Conservation (phyloP, 2,113 vertebrate genomes). For the Oryzias melastigma region DNA sequence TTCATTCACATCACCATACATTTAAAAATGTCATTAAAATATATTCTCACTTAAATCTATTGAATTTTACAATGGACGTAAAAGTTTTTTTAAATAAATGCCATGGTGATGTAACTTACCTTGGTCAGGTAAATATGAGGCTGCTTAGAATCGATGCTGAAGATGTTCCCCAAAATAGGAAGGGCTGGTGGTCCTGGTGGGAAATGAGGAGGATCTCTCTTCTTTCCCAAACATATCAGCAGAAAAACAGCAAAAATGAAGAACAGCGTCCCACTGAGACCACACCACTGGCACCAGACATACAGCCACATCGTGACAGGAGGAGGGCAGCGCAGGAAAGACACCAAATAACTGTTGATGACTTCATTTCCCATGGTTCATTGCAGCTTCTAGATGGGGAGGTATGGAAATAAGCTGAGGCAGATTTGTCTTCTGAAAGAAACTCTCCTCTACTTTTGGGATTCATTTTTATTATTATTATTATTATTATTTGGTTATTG, state of each 20-base stretch:
- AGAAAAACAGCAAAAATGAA: slow-evolving; percentile 64
- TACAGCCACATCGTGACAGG: slow-evolving; percentile 53
- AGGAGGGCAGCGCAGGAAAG: not conserved
- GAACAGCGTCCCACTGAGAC: slow-evolving; percentile 62
- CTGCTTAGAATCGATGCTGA: slow-evolving; percentile 65
- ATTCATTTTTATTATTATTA: too few relatives aligned
- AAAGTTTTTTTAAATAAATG: too few relatives aligned
- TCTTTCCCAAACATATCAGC: slow-evolving; percentile 53
- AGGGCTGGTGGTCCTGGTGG: slow-evolving; percentile 77
- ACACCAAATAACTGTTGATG: not conserved
- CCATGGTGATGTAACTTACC: slow-evolving; percentile 49
- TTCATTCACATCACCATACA: too few relatives aligned
- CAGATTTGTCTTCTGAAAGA: too few relatives aligned
- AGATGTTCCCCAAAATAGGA: slow-evolving; percentile 78
- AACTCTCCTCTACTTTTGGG: too few relatives aligned
- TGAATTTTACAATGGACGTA: too few relatives aligned
- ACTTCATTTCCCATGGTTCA: slow-evolving; percentile 11
- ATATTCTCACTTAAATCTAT: too few relatives aligned
- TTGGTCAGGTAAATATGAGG: slow-evolving; percentile 77
- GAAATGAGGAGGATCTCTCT: slow-evolving; percentile 69
- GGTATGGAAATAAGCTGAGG: slow-evolving; percentile 29
- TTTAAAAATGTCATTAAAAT: too few relatives aligned
- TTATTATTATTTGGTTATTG: too few relatives aligned
- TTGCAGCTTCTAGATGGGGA: slow-evolving; percentile 24
- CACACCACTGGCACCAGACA: slow-evolving; percentile 46